Evolutionary conservation across 2,888 invertebrate species (phyloP).

Genomic region (Beris morrisii): DNA sequence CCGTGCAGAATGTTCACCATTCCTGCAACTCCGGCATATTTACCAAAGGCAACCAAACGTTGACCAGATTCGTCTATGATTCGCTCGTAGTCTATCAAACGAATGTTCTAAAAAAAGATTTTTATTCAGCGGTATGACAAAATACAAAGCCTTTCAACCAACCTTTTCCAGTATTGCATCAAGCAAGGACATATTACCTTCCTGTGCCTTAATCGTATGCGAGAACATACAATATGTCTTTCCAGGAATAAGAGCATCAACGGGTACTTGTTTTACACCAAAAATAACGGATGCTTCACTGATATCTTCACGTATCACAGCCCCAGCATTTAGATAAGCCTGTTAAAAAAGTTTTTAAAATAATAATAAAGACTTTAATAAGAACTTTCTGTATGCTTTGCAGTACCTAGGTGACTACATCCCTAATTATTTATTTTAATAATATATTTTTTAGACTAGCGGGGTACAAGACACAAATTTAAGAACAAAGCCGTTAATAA

Average conservation of each 20-base stretch:
- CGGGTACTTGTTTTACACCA: slow-evolving; percentile 86
- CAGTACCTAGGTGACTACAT: background rate
- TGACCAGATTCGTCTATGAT: slow-evolving; percentile 87
- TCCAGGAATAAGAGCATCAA: slow-evolving; percentile 88
- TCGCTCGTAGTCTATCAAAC: slow-evolving; percentile 96
- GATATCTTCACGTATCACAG: slow-evolving; percentile 92
- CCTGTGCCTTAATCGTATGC: slow-evolving; percentile 99
- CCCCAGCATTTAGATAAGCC: slow-evolving; percentile 91
- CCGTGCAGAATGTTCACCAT: slow-evolving; percentile 99
- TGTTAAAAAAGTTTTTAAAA: slow-evolving; percentile 52
- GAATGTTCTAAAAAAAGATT: slow-evolving; percentile 66
- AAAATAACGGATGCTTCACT: slow-evolving; percentile 95
- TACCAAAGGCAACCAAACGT: slow-evolving; percentile 96
- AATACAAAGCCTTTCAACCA: slow-evolving; percentile 16
- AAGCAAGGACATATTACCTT: slow-evolving; percentile 94
- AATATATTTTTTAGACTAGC: no score
- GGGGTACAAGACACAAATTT: no score
- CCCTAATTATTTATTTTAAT: background rate
- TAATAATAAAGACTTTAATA: background rate
- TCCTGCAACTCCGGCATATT: slow-evolving; percentile 97
- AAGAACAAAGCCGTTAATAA: no score
- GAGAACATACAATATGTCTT: slow-evolving; percentile 99
- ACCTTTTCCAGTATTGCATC: slow-evolving; percentile 91
- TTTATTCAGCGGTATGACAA: background rate
- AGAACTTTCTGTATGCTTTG: no score